phyloP scores from a whole-genome alignment of 1,140 invertebrate species.

The Ganaspis sp. region DNA sequence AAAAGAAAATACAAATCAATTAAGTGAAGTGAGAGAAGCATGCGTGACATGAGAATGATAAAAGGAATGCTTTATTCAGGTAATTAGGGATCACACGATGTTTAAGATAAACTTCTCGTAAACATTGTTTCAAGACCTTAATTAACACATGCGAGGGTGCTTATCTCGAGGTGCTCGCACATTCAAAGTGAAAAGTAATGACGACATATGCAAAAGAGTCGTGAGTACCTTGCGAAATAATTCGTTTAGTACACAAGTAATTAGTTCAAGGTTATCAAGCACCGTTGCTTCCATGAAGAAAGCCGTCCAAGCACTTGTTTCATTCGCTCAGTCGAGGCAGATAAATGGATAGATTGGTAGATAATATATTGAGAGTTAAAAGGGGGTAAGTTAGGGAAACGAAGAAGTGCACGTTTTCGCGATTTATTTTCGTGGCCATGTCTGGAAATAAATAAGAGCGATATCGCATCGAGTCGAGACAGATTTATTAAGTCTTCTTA shows the following conservation, averaged over 20 bases:
- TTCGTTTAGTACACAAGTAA: conserved; percentile 46
- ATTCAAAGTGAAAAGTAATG: conserved; percentile 26
- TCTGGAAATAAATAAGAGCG: conserved; percentile 57
- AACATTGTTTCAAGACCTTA: conserved; percentile 26
- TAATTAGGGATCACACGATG: conserved; percentile 24
- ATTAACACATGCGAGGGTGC: background rate
- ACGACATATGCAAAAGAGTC: conserved; percentile 41
- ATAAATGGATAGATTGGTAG: conserved; percentile 40
- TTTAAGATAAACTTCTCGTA: conserved; percentile 25
- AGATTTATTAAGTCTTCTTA: conserved; percentile 55
- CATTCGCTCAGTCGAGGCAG: conserved; percentile 21
- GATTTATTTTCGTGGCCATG: conserved; percentile 55
- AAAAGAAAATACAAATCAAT: conserved; percentile 14
- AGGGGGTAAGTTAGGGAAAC: background rate
- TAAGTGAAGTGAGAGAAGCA: background rate
- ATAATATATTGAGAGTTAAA: conserved; percentile 34
- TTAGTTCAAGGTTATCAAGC: conserved; percentile 58
- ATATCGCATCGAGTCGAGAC: conserved; percentile 57
- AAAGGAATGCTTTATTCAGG: background rate
- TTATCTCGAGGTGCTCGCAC: background rate
- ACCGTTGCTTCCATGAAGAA: conserved; percentile 47
- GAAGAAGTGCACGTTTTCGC: background rate
- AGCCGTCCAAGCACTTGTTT: conserved; percentile 27
- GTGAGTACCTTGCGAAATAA: conserved; percentile 48
- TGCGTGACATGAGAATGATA: conserved; percentile 27